Evolutionary conservation across 2,888 invertebrate species (phyloP).

Genomic region (Drosophila trichaetosa): DNA sequence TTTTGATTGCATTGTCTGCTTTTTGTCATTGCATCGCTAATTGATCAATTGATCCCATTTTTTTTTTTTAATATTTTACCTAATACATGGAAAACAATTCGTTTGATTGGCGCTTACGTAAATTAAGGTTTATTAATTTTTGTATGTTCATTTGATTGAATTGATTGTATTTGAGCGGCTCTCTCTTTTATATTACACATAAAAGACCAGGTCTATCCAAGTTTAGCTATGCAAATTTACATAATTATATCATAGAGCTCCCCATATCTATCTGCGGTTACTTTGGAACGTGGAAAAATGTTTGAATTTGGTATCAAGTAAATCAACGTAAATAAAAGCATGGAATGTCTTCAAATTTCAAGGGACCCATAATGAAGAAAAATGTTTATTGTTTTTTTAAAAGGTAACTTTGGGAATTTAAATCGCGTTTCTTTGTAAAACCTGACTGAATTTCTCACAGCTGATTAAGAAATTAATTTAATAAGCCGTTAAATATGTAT

Average conservation of each 20-base stretch:
- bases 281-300: slow-evolving; percentile 38
- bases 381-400: slow-evolving; percentile 11
- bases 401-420: slow-evolving; percentile 6
- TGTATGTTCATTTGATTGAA: slow-evolving; percentile 41
- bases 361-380: slow-evolving; percentile 35
- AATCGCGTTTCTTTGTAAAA: not conserved
- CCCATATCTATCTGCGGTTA: slow-evolving; percentile 24
- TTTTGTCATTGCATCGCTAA: slow-evolving; percentile 55
- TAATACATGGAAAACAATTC: slow-evolving; percentile 43
- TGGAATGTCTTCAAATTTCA: slow-evolving; percentile 41
- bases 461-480: not conserved
- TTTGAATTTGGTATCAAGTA: slow-evolving; percentile 47
- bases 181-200: slow-evolving; percentile 61
- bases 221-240: slow-evolving; percentile 50
- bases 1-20: slow-evolving; percentile 28
- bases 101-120: slow-evolving; percentile 70
- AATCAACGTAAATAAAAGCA: slow-evolving; percentile 51
- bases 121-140: slow-evolving; percentile 63
- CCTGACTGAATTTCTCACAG: slow-evolving; percentile 2
- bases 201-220: slow-evolving; percentile 17
- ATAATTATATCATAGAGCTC: slow-evolving; percentile 67
- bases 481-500: not conserved
- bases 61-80: slow-evolving; percentile 35
- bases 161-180: slow-evolving; percentile 29
- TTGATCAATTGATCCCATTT: slow-evolving; percentile 69